Evolutionary conservation across 1,140 invertebrate genomes (phyloP).

Genomic region (Thaumatotibia leucotreta): DNA sequence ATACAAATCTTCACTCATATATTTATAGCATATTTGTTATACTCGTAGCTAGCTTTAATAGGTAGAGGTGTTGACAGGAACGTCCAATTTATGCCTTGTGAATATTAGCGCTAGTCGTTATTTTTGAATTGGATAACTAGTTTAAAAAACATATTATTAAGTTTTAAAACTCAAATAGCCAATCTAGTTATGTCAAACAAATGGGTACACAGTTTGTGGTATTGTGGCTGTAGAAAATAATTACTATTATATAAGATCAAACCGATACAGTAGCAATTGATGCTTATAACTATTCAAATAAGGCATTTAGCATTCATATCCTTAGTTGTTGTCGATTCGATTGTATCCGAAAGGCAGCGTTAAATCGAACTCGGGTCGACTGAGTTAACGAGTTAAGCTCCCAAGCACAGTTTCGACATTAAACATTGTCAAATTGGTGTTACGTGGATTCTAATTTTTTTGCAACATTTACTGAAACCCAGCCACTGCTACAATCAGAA

Average conservation of each 20-base stretch:
- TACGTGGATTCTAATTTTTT: constrained; percentile 1
- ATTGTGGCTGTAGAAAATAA: too few species aligned
- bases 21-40: neutral
- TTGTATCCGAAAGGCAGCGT: neutral
- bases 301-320: constrained; percentile 7
- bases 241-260: neutral
- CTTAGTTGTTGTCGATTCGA: neutral
- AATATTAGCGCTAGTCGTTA: neutral
- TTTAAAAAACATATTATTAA: neutral
- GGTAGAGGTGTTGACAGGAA: neutral
- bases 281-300: neutral
- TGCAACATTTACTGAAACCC: neutral
- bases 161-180: too few species aligned
- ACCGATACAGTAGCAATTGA: neutral
- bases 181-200: too few species aligned
- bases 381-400: constrained; percentile 6
- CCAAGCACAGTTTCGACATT: neutral
- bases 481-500: neutral
- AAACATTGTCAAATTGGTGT: neutral
- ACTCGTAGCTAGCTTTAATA: too few species aligned
- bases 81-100: neutral
- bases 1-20: neutral
- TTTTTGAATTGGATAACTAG: neutral
- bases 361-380: neutral
- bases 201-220: too few species aligned